Percentiles rank a stretch among this genome's conserved stretches.
phyloP scores from a whole-genome alignment of 2,888 invertebrate genomes.

The Pandemis cinnamomeana region DNA sequence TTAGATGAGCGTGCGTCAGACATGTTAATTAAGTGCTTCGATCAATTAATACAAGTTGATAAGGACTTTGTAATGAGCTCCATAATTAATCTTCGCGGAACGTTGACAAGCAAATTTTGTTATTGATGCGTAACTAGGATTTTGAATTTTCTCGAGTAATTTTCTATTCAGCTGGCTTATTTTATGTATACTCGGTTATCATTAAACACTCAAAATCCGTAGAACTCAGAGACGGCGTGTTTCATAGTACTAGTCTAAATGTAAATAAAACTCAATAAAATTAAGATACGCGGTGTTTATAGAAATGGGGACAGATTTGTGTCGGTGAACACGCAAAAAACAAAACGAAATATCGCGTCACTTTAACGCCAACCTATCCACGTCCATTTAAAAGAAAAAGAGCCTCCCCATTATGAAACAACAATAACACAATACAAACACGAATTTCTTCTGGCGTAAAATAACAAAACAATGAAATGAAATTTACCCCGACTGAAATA shows the following conservation, averaged over 20 bases:
- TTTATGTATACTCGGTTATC: not conserved
- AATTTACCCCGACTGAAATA: conserved; percentile 56
- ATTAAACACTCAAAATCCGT: conserved; percentile 4
- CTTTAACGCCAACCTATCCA: conserved; percentile 20
- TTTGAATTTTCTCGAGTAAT: not conserved
- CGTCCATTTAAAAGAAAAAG: conserved; percentile 29
- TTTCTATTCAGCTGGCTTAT: not conserved
- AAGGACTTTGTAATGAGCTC: conserved; percentile 52
- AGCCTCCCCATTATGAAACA: conserved; percentile 44
- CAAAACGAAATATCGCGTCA: conserved; percentile 5
- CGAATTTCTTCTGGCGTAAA: conserved; percentile 49
- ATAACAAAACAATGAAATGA: conserved; percentile 68
- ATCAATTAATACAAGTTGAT: conserved; percentile 57
- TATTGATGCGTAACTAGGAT: conserved; percentile 4
- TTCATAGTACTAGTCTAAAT: not conserved
- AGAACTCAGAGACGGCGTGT: not conserved
- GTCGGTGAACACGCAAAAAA: conserved; percentile 1
- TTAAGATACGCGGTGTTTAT: not conserved
- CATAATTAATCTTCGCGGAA: conserved; percentile 33
- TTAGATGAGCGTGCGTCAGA: conserved; percentile 53
- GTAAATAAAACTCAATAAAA: not conserved
- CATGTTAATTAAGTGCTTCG: conserved; percentile 61
- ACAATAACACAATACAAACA: conserved; percentile 52
- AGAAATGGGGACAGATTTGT: conserved; percentile 1
- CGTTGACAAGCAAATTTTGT: conserved; percentile 18